Evolutionary conservation across 1,140 invertebrate genomes (phyloP).

Genomic region (Hycleus phaleratus): DNA sequence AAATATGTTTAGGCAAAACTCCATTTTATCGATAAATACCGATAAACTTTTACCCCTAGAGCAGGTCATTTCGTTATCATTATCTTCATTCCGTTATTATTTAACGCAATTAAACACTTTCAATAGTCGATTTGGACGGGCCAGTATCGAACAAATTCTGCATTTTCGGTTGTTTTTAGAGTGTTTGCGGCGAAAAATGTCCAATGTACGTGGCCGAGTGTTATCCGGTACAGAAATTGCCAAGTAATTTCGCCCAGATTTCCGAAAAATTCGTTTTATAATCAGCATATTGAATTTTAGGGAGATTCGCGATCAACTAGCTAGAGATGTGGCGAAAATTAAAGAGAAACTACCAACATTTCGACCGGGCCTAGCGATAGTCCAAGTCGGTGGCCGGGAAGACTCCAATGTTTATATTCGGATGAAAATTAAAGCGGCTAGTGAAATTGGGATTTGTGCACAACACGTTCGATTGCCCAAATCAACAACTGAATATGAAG

Average conservation of each 20-base stretch:
- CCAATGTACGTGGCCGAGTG: slow-evolving; percentile 42
- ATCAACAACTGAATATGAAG: slow-evolving; percentile 77
- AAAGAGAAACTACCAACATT: slow-evolving; percentile 55
- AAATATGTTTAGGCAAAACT: no score
- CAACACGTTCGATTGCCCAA: slow-evolving; percentile 75
- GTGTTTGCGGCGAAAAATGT: background rate
- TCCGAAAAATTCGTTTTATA: background rate
- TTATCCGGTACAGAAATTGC: slow-evolving; percentile 57
- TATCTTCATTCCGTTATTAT: background rate
- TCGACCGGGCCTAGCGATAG: slow-evolving; percentile 69
- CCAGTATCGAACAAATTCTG: background rate
- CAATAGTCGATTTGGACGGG: no score
- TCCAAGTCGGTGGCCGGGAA: slow-evolving; percentile 87
- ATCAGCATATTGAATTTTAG: slow-evolving; percentile 44
- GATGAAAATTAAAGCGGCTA: slow-evolving; percentile 91
- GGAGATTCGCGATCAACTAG: slow-evolving; percentile 64
- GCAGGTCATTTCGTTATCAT: no score
- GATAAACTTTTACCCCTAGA: no score
- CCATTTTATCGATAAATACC: no score
- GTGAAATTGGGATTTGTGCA: slow-evolving; percentile 81
- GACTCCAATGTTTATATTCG: slow-evolving; percentile 99
- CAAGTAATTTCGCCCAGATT: slow-evolving; percentile 42
- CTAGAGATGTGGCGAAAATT: slow-evolving; percentile 56
- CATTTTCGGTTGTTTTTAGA: background rate
- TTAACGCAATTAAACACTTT: background rate